phyloP scores from a whole-genome alignment of 2,797 vertebrate species.

The Cetoscarus ocellatus region DNA sequence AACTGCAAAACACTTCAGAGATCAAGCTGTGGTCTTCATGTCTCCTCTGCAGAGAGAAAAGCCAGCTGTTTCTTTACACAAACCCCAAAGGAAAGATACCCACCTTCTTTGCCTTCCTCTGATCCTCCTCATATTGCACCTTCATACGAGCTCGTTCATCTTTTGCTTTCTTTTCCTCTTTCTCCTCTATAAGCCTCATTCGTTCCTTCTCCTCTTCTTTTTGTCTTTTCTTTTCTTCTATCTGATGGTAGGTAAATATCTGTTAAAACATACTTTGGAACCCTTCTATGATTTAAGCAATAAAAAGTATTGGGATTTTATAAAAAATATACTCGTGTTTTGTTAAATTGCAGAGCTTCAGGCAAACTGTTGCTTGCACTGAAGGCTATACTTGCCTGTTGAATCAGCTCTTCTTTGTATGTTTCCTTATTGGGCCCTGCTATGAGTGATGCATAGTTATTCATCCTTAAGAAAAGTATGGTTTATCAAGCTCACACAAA shows the following conservation, averaged over 20 bases:
- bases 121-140: constrained; percentile 89
- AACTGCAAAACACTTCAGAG: neutral
- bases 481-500: neutral
- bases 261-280: neutral
- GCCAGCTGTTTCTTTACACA: neutral
- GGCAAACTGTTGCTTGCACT: neutral
- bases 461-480: neutral
- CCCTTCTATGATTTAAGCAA: neutral
- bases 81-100: constrained; percentile 36
- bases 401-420: constrained; percentile 90
- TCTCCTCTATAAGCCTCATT: constrained; percentile 86
- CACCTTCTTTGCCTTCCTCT: constrained; percentile 82
- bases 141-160: constrained; percentile 88
- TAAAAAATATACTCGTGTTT: neutral
- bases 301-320: neutral
- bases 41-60: constrained; percentile 75
- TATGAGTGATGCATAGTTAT: constrained; percentile 5
- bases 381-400: constrained; percentile 88
- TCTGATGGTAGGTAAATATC: constrained; percentile 70
- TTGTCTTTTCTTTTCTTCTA: constrained; percentile 86
- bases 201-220: constrained; percentile 84
- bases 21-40: constrained; percentile 79
- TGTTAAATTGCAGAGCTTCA: no score
- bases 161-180: constrained; percentile 86
- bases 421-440: constrained; percentile 82